Evolutionary conservation across 2,888 invertebrate genomes (phyloP), one percentile per base, ranked within the genome.

Genomic region (Euzophera pinguis): DNA sequence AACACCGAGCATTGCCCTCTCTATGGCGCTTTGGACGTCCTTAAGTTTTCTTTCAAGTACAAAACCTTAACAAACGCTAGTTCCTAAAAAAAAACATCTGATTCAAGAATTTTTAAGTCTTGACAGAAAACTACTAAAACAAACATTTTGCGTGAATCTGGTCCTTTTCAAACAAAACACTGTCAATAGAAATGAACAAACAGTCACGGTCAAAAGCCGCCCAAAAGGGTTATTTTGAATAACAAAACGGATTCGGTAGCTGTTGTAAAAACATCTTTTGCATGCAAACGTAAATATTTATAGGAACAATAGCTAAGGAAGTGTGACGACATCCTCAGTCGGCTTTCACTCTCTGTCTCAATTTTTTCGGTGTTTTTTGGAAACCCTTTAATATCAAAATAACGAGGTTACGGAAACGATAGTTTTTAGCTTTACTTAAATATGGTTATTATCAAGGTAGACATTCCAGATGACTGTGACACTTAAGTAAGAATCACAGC

Each of bases 281-380:
- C 90, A 90, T 88, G 65, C 64, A 67, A 79, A 80, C 81, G 83
- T 89, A 87, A 90, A 90, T 90, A 90, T 89, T 90, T 86, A 84
- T 81, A 59, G 60, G 59, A 47, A 81, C 81, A 84, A 87, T 79
- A 73, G 80, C 58, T 65, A 66, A 76, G 80, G 82, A 81, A 80
- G 84, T 84, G 83, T 84, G 81, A 78, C 80, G 71, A 60, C 64
- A 54, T 56, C 64, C 60, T 81, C 87, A 86, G 83, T 86, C 80
- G 50, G 79, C 83, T 88, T 88, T 88, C 89, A 86, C 88, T 90
- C 85, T 85, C 71, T 64, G 69, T 22, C 22, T 22, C 22, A 22
- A 22, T 70, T 74, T 88, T 79, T 78, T 69, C 62, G 55, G 55
- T n/a, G 56, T 72, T 84, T 79, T 82, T 79, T 76, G 79, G 81